Base-by-base conservation (phyloP, 2,797 vertebrate genomes). In the Chanos chanos region DNA sequence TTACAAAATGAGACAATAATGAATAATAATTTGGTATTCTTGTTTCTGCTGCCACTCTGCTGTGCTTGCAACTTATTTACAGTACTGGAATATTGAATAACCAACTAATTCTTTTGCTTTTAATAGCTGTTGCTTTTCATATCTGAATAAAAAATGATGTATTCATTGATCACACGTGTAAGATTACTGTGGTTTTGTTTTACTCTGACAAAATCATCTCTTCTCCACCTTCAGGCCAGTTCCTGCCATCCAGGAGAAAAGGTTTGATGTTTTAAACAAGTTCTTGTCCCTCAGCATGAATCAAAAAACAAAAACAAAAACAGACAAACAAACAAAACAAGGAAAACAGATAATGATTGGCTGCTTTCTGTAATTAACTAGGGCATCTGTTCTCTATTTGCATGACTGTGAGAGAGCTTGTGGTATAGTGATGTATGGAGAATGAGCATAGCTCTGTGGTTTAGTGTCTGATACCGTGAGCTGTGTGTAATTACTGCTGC, bases 181-280 rank as follows among this genome's bases (percentile, higher is more conserved):
- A 24, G 9, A 6, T 0, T 25, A 15, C 30, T 0, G 21, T 1
- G 5, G 30, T 36, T 13, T 37, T 12, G 43, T 2, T 19, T 7
- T 18, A 8, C 15, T 5, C 6, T 24, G 69, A 5, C 52, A 30
- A 28, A 39, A 0, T 0, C 1, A 13, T 54, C 4, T 21, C 49
- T 27, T 47, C 58, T 55, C 69, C n/a, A 65, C 31, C 61, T 77
- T 1, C 25, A 91, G 89, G 87, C 70, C 89, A 90, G 66, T 89
- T 89, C 72, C 75, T 90, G 19, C 90, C 89, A 4, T 76, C 86
- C 7, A 84, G 87, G 71, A 84, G 69, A 78, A 89, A 91, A 90
- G 90, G 90, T 91, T 45, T 24, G 81, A n/a, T 74, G 5, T 30
- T 24, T 61, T 24, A 31, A 44, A 40, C 56, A 10, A 39, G 43